These are phyloP conservation scores for Callipepla squamata DNA, from an alignment of 2,113 vertebrate species.

Conservation along the genomic window DNA sequence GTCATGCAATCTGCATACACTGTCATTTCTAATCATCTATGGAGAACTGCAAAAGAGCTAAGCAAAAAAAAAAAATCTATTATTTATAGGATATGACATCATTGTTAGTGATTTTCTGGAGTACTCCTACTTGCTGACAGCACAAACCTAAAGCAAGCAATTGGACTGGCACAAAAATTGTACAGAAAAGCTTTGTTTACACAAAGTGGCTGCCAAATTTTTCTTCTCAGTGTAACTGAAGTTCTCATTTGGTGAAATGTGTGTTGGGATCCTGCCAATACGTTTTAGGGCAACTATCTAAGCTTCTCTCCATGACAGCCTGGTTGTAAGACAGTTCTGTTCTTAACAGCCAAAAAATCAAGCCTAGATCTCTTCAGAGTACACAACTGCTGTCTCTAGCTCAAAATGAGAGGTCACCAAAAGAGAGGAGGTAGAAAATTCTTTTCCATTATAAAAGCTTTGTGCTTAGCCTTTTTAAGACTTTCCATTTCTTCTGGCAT, in stretches of 20 bases:
- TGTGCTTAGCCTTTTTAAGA: background rate
- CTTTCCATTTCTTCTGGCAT: background rate
- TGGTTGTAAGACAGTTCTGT: background rate
- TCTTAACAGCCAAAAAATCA: constrained; percentile 33
- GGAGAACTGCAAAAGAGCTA: background rate
- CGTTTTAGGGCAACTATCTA: constrained; percentile 12
- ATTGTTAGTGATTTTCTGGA: constrained; percentile 43
- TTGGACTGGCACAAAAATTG: background rate
- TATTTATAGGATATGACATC: constrained; percentile 50
- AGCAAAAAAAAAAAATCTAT: background rate
- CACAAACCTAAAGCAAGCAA: constrained; percentile 12
- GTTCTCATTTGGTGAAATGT: background rate
- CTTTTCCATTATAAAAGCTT: background rate
- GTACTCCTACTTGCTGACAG: constrained; percentile 33
- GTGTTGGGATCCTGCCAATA: constrained; percentile 9
- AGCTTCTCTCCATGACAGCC: background rate
- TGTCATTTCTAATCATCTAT: background rate
- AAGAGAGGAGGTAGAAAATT: background rate
- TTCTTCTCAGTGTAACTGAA: constrained; percentile 21
- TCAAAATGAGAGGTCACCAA: background rate
- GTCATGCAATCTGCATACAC: background rate
- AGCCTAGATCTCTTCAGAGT: background rate
- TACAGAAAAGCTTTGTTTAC: constrained; percentile 54
- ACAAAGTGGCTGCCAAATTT: constrained; percentile 33
- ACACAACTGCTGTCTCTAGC: background rate